These are phyloP conservation scores for Phaetusa simplex DNA, from an alignment of 2,113 vertebrate species.

Conservation along the genomic window DNA sequence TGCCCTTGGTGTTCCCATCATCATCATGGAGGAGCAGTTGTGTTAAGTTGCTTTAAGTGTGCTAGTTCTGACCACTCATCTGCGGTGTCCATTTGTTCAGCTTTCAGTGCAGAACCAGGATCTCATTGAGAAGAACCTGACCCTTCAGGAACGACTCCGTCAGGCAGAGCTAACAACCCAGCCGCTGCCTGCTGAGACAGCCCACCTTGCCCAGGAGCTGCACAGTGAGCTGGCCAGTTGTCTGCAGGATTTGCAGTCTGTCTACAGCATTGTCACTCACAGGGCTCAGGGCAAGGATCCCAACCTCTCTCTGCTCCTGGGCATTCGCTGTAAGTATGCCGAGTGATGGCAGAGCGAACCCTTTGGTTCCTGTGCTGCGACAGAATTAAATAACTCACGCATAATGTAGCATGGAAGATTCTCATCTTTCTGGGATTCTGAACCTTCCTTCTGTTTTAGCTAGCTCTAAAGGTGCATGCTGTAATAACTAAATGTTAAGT, in stretches of 20 bases:
- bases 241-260: slow-evolving; percentile 87
- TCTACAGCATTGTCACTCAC: slow-evolving; percentile 93
- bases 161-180: slow-evolving; percentile 69
- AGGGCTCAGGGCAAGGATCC: slow-evolving; percentile 91
- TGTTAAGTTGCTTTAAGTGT: rapidly evolving
- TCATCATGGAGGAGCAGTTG: rapidly evolving
- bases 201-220: slow-evolving; percentile 75
- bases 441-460: not conserved
- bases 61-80: not conserved
- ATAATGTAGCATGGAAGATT: not conserved
- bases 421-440: not conserved
- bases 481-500: not conserved
- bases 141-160: slow-evolving; percentile 85
- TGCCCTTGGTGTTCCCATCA: not conserved
- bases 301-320: slow-evolving; percentile 94
- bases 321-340: slow-evolving; percentile 85
- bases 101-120: slow-evolving; percentile 94
- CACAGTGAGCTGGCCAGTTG: slow-evolving; percentile 86
- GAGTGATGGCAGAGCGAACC: not conserved
- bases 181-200: slow-evolving; percentile 64
- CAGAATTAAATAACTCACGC: not conserved
- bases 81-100: slow-evolving; percentile 53
- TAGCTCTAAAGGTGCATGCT: not conserved
- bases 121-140: slow-evolving; percentile 92
- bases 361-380: not conserved